These are phyloP conservation scores for Chrysotoxum bicinctum DNA, from an alignment of 2,888 invertebrate species.

Conservation along the genomic window DNA sequence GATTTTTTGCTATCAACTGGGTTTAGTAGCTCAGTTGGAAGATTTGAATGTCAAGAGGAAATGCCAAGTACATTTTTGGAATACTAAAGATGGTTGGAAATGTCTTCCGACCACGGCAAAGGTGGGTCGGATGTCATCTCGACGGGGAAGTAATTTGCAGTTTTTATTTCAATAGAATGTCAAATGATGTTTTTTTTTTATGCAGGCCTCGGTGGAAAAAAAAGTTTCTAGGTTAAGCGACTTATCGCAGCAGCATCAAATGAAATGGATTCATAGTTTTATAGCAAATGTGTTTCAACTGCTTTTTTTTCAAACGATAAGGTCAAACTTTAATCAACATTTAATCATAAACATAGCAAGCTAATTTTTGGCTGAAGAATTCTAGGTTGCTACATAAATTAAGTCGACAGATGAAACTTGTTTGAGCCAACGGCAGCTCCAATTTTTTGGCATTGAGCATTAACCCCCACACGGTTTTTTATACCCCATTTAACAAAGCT, in stretches of 20 bases:
- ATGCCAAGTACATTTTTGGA: slow-evolving; percentile 45
- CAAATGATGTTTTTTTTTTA: not conserved
- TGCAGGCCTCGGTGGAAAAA: not conserved
- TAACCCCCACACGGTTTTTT: too few species aligned
- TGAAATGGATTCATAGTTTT: not conserved
- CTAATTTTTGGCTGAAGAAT: too few species aligned
- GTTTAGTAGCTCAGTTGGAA: not conserved
- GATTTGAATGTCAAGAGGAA: slow-evolving; percentile 65
- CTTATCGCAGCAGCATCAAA: not conserved
- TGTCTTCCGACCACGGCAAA: not conserved
- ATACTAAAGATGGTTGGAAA: slow-evolving; percentile 45
- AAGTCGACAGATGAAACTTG: too few species aligned
- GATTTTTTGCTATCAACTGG: slow-evolving; percentile 20
- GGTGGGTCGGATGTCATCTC: not conserved
- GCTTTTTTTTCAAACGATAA: not conserved
- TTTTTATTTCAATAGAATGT: slow-evolving; percentile 19
- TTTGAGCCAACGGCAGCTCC: too few species aligned
- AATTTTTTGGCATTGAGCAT: too few species aligned
- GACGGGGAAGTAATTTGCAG: too few species aligned
- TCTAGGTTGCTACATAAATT: too few species aligned
- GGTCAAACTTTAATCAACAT: too few species aligned
- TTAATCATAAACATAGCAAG: too few species aligned
- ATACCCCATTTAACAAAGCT: too few species aligned
- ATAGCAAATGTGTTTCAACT: not conserved
- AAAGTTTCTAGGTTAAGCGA: not conserved